Conservation (phyloP, 2,888 invertebrate genomes). For the Pseudococcus longispinus region DNA sequence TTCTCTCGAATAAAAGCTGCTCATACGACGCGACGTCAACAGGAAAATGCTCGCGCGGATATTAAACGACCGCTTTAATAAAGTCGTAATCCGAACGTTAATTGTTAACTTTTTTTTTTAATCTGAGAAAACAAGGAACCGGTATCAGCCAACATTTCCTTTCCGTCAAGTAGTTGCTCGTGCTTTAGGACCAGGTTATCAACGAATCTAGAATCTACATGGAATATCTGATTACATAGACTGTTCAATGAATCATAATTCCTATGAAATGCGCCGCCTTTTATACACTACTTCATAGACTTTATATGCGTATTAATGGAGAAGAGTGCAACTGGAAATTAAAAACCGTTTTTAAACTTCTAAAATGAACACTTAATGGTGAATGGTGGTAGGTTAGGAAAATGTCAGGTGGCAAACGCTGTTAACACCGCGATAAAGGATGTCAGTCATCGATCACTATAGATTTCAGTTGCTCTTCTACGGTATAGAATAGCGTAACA, state of each 20-base stretch:
- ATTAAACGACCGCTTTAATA: slow-evolving; percentile 36
- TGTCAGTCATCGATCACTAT: slow-evolving; percentile 49
- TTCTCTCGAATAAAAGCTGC: not conserved
- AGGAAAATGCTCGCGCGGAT: not conserved
- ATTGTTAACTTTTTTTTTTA: slow-evolving; percentile 32
- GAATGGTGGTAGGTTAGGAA: slow-evolving; percentile 41
- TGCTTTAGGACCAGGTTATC: slow-evolving; percentile 25
- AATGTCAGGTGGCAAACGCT: slow-evolving; percentile 55
- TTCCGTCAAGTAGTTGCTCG: not conserved
- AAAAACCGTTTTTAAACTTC: slow-evolving; percentile 45
- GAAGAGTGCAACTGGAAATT: slow-evolving; percentile 43
- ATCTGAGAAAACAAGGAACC: slow-evolving; percentile 37
- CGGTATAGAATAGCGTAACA: not conserved
- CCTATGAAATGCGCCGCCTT: slow-evolving; percentile 51
- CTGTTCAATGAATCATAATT: slow-evolving; percentile 54
- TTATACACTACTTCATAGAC: slow-evolving; percentile 15
- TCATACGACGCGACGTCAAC: not conserved
- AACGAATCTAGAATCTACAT: slow-evolving; percentile 29
- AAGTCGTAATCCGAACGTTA: slow-evolving; percentile 51
- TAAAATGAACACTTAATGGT: slow-evolving; percentile 30
- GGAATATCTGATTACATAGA: slow-evolving; percentile 51
- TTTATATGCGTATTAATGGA: not conserved
- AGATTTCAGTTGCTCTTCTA: not conserved
- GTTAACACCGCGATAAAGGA: slow-evolving; percentile 41
- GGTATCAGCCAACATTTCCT: slow-evolving; percentile 53